Conservation (phyloP, 2,888 invertebrate species). For the Dynastes tityus region DNA sequence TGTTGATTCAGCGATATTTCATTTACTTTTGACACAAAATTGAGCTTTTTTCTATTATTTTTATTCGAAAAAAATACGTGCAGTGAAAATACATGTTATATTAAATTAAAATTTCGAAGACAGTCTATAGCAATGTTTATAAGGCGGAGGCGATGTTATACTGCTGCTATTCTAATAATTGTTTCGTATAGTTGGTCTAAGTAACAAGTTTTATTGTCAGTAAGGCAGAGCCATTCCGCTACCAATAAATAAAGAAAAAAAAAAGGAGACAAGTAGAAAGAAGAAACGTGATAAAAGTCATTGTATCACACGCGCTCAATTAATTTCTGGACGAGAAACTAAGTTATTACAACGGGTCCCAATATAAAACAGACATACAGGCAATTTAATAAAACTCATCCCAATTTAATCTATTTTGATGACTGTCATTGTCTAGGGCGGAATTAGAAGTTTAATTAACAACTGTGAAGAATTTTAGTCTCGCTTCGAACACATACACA, state of each 20-base stretch:
- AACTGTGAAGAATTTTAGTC: conserved; percentile 62
- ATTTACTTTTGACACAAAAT: too few relatives aligned
- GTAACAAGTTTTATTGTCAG: background rate
- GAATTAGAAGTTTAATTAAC: conserved; percentile 71
- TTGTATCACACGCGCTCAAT: conserved; percentile 60
- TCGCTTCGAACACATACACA: conserved; percentile 44
- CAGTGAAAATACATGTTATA: too few relatives aligned
- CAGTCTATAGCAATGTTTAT: too few relatives aligned
- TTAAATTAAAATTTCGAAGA: too few relatives aligned
- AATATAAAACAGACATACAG: conserved; percentile 67
- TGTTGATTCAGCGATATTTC: too few relatives aligned
- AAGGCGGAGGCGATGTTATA: too few relatives aligned
- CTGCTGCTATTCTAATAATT: background rate
- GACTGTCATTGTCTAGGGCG: conserved; percentile 69
- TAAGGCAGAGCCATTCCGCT: background rate
- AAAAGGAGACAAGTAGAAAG: conserved; percentile 11
- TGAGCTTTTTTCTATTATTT: too few relatives aligned
- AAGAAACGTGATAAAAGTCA: conserved; percentile 49
- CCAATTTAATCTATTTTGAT: conserved; percentile 71
- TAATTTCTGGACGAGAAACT: conserved; percentile 59
- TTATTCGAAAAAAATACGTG: too few relatives aligned
- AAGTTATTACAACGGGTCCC: conserved; percentile 60
- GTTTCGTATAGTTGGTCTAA: background rate
- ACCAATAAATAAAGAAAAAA: conserved; percentile 6
- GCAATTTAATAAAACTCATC: conserved; percentile 69